These are phyloP conservation scores for Cyanoderma ruficeps DNA, from an alignment of 2,113 vertebrate genomes.

Conservation along the genomic window DNA sequence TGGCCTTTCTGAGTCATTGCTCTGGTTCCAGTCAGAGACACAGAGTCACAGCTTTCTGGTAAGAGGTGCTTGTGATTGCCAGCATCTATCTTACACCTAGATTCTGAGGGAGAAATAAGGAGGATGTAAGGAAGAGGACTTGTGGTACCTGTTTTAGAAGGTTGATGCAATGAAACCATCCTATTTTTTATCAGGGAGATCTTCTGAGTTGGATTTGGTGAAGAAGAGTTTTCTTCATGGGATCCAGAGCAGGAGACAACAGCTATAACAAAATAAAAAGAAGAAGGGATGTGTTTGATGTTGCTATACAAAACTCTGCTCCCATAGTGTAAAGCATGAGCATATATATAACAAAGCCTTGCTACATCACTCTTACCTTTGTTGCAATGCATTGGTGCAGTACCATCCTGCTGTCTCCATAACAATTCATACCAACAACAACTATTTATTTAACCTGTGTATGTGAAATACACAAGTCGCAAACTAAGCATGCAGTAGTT, in stretches of 20 bases:
- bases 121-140: background rate
- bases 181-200: background rate
- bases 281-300: background rate
- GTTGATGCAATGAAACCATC: constrained; percentile 16
- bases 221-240: constrained; percentile 24
- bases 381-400: background rate
- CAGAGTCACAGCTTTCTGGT: background rate
- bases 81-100: background rate
- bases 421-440: background rate
- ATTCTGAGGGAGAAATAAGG: background rate
- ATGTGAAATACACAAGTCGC: background rate
- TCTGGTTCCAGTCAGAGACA: background rate
- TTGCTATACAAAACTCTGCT: background rate
- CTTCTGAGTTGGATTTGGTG: constrained; percentile 6
- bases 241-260: background rate
- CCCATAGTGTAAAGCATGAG: background rate
- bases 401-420: background rate
- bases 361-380: background rate
- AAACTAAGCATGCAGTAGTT: background rate
- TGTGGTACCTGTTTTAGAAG: constrained; percentile 44
- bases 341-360: background rate
- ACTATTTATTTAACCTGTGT: background rate
- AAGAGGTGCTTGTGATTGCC: background rate
- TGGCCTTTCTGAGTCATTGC: background rate
- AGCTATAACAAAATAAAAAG: constrained; percentile 28